A percentile compares a stretch with the other conserved stretches of the same genome.
These are phyloP conservation scores for Theocolax elegans DNA, from an alignment of 1,140 invertebrate genomes.

Conservation along the genomic window DNA sequence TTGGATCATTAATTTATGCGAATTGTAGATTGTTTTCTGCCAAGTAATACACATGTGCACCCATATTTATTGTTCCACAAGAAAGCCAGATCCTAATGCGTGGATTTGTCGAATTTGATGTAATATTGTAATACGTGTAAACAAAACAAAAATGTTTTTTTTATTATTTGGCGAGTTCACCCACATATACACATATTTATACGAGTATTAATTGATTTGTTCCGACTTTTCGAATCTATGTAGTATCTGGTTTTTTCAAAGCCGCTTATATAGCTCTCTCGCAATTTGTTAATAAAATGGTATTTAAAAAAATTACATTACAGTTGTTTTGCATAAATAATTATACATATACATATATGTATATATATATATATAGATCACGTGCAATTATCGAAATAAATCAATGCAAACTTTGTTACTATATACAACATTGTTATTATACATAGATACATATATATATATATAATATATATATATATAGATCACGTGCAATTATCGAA, in stretches of 20 bases:
- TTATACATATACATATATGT: background rate
- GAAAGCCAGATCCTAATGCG: constrained; percentile 37
- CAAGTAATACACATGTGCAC: constrained; percentile 12
- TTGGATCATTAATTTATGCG: constrained; percentile 1
- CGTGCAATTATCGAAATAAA: too few relatives aligned
- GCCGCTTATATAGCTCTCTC: constrained; percentile 38
- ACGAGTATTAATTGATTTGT: background rate
- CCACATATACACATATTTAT: background rate
- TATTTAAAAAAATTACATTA: constrained; percentile 29
- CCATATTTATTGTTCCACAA: constrained; percentile 2
- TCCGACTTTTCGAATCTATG: constrained; percentile 5
- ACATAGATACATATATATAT: too few relatives aligned
- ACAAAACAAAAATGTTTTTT: too few relatives aligned
- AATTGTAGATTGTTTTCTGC: constrained; percentile 6
- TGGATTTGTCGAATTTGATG: constrained; percentile 18
- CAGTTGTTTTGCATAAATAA: constrained; percentile 34
- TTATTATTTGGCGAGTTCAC: background rate
- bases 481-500: background rate
- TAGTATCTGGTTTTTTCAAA: constrained; percentile 42
- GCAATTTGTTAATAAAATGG: constrained; percentile 42
- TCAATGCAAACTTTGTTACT: too few relatives aligned
- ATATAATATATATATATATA: background rate
- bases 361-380: background rate
- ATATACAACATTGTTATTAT: too few relatives aligned
- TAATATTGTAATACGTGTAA: background rate